A percentile compares a stretch with the other conserved stretches of the same genome.
Evolutionary conservation across 2,113 vertebrate species (phyloP).

Genomic region (Oreotragus oreotragus): DNA sequence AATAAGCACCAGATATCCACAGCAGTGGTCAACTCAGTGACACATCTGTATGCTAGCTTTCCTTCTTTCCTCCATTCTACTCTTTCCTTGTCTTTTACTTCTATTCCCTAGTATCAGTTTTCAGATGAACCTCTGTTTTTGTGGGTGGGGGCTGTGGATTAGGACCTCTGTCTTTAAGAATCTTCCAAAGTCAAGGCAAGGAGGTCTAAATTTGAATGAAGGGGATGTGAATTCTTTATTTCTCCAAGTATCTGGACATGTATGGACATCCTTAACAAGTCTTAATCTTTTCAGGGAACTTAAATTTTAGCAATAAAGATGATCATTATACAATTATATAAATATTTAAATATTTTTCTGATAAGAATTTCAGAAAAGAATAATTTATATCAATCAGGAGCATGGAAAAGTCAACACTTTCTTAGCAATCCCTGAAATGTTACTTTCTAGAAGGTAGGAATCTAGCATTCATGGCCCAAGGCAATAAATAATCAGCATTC

Average conservation of each 20-base stretch:
- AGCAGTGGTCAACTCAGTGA: background rate
- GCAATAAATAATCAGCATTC: constrained; percentile 48
- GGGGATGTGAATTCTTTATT: background rate
- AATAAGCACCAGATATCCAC: background rate
- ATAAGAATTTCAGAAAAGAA: constrained; percentile 12
- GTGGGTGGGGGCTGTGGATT: background rate
- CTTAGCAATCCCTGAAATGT: background rate
- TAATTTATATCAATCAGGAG: background rate
- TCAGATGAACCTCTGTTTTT: background rate
- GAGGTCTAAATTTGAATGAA: background rate
- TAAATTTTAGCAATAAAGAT: constrained; percentile 33
- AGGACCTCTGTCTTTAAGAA: background rate
- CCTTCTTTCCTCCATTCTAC: background rate
- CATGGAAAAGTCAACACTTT: background rate
- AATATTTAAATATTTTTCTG: background rate
- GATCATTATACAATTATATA: background rate
- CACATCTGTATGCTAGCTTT: background rate
- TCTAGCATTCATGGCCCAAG: background rate
- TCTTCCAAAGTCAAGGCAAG: background rate
- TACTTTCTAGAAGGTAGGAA: background rate
- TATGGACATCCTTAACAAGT: background rate
- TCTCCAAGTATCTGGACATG: background rate
- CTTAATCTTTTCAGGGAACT: background rate
- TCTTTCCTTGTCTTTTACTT: background rate
- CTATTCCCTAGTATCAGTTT: background rate